phyloP scores from a whole-genome alignment of 2,797 vertebrate species.

The Apogon talboti region DNA sequence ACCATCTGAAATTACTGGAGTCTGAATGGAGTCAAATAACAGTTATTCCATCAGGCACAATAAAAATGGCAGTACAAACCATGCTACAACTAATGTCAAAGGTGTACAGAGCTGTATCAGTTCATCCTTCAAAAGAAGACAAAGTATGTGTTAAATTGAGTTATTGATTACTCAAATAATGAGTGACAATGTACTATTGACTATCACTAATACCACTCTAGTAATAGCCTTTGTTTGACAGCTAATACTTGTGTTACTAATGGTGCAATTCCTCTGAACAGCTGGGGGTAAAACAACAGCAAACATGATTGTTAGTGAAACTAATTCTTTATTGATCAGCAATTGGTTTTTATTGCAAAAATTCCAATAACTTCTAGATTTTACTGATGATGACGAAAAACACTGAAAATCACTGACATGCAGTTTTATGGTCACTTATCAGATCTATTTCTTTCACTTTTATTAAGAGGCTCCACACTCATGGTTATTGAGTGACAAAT shows the following conservation, averaged over 20 bases:
- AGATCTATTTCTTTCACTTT: constrained; percentile 12
- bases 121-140: neutral
- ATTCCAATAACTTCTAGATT: neutral
- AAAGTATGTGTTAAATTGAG: neutral
- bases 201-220: constrained; percentile 14
- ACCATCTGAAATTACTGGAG: constrained; percentile 27
- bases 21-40: constrained; percentile 24
- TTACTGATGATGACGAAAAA: no score
- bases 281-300: neutral
- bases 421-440: neutral
- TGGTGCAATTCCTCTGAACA: constrained; percentile 14
- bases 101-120: neutral
- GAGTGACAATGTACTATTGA: constrained; percentile 8
- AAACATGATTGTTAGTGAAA: constrained; percentile 1
- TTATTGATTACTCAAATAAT: constrained; percentile 24
- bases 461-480: neutral
- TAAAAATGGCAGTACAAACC: constrained; percentile 19
- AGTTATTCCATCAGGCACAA: constrained; percentile 2
- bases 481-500: neutral
- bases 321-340: neutral
- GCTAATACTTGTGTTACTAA: neutral
- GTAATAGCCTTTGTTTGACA: constrained; percentile 11
- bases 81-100: constrained; percentile 13
- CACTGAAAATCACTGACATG: constrained; percentile 7
- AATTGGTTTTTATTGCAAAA: neutral